Evolutionary conservation across 2,888 invertebrate species (phyloP).

Genomic region (Eumerus sabulonum): DNA sequence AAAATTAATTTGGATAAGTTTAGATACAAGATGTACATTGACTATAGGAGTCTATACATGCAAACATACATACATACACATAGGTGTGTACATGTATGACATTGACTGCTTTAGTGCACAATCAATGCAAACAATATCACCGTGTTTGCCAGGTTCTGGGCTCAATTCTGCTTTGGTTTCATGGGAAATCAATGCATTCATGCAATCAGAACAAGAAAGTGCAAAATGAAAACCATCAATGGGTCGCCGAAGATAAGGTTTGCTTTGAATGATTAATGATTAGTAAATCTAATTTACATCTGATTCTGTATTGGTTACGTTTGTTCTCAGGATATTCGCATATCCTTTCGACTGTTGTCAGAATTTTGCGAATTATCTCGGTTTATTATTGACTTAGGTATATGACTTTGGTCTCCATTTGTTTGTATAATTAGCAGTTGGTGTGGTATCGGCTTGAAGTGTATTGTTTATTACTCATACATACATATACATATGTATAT

Average conservation of each 20-base stretch:
- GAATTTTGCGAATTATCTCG: conserved; percentile 1
- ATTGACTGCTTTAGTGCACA: neutral
- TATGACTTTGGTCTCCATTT: neutral
- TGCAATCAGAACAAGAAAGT: conserved; percentile 28
- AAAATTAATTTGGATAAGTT: too few relatives aligned
- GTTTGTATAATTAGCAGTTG: too few relatives aligned
- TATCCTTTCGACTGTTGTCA: neutral
- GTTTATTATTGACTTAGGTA: neutral
- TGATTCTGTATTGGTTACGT: neutral
- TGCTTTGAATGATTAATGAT: conserved; percentile 54
- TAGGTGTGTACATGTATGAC: too few relatives aligned
- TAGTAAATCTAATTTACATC: conserved; percentile 48
- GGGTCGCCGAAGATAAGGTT: conserved; percentile 36
- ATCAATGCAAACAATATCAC: conserved; percentile 35
- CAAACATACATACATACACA: too few relatives aligned
- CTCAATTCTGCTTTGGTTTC: conserved; percentile 26
- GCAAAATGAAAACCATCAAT: conserved; percentile 30
- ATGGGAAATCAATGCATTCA: conserved; percentile 47
- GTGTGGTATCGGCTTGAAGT: too few relatives aligned
- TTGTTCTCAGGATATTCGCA: neutral
- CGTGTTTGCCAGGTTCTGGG: conserved; percentile 28
- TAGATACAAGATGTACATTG: too few relatives aligned
- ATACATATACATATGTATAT: too few relatives aligned
- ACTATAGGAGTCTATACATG: too few relatives aligned
- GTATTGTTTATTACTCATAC: too few relatives aligned